A percentile compares a stretch with the other conserved stretches of the same genome.
phyloP scores from a whole-genome alignment of 2,888 invertebrate species.

The Tinea trinotella region DNA sequence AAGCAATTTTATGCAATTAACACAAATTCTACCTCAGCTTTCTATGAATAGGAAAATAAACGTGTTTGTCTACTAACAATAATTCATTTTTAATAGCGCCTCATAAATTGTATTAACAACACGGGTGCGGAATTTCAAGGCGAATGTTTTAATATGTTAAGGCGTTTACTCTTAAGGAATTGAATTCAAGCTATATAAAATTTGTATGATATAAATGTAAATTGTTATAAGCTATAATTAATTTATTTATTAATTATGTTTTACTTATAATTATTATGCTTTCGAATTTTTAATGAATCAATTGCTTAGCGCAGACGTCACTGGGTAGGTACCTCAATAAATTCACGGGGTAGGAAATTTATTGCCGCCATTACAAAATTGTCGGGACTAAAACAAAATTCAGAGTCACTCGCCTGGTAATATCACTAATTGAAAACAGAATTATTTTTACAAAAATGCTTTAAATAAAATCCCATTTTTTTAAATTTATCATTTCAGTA shows the following conservation, averaged over 20 bases:
- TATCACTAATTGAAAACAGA: conserved; percentile 35
- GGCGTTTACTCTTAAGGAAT: neutral
- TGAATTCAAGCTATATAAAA: too few species aligned
- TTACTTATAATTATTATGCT: neutral
- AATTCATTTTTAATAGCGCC: neutral
- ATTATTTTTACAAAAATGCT: conserved; percentile 25
- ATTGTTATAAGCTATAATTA: too few species aligned
- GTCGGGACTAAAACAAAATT: conserved; percentile 31
- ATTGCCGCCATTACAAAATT: conserved; percentile 33
- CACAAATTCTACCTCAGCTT: too few species aligned
- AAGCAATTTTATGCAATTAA: neutral
- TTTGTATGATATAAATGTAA: too few species aligned
- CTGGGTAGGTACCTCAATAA: conserved; percentile 16
- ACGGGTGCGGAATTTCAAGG: neutral
- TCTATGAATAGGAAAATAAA: too few species aligned
- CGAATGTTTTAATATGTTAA: neutral
- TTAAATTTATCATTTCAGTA: too few species aligned
- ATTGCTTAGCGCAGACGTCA: conserved; percentile 10
- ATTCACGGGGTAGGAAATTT: conserved; percentile 26
- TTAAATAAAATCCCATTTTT: too few species aligned
- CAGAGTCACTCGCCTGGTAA: conserved; percentile 31
- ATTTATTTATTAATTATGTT: too few species aligned
- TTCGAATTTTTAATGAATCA: neutral
- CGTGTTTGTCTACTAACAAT: too few species aligned
- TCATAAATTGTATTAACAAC: neutral